Evolutionary conservation across 2,888 invertebrate genomes (phyloP).

Genomic region (Coremacera marginata): DNA sequence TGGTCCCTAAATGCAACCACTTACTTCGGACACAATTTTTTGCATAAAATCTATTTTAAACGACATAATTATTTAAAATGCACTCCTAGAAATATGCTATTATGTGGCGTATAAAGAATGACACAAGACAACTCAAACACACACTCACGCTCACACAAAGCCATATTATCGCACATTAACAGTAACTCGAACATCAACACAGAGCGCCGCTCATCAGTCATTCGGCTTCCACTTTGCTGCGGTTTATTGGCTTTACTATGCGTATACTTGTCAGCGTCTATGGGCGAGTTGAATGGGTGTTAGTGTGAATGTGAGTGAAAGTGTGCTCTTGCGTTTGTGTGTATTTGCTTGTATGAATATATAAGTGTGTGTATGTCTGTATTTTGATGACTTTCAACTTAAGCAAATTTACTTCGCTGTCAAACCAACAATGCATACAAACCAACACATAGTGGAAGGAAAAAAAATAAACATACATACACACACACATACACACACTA

Average conservation of each 20-base stretch:
- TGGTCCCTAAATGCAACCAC: neutral
- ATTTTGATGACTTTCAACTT: conserved; percentile 51
- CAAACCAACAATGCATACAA: neutral
- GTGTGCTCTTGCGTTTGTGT: conserved; percentile 50
- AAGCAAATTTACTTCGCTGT: conserved; percentile 54
- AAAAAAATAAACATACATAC: neutral
- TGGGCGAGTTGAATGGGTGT: conserved; percentile 43
- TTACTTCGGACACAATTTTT: neutral
- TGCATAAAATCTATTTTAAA: neutral
- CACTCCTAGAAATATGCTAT: neutral
- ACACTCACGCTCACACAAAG: conserved; percentile 12
- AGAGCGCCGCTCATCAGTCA: conserved; percentile 10
- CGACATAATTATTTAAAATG: neutral
- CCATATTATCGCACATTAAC: conserved; percentile 27
- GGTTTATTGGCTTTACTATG: conserved; percentile 56
- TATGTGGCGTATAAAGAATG: neutral
- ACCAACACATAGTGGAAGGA: neutral
- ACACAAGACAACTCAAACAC: neutral
- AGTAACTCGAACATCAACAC: conserved; percentile 1
- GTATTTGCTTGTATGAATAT: conserved; percentile 42
- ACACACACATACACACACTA: neutral
- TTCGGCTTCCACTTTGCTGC: conserved; percentile 44
- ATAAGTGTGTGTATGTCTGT: conserved; percentile 28
- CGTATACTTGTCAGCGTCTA: conserved; percentile 50
- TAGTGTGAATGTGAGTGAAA: conserved; percentile 37